phyloP scores from a whole-genome alignment of 2,888 invertebrate genomes.

The Torymus aiolomorphi region DNA sequence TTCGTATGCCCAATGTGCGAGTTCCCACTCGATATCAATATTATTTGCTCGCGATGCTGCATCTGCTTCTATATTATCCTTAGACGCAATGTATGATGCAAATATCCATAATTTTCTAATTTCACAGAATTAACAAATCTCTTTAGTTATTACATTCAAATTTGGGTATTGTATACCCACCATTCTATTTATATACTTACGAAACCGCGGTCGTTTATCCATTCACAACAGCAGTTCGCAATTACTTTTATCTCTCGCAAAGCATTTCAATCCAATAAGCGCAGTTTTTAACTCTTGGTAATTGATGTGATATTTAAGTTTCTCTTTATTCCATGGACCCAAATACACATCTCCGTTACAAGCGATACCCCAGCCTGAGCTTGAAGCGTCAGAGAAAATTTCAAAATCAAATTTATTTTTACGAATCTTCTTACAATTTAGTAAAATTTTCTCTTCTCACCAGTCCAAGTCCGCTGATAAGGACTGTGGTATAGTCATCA shows the following conservation, averaged over 20 bases:
- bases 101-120: constrained; percentile 29
- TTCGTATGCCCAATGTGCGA: not conserved
- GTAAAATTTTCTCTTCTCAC: not conserved
- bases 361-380: too few species aligned
- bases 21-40: constrained; percentile 50
- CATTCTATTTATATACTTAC: too few species aligned
- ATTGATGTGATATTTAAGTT: not conserved
- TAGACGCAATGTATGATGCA: constrained; percentile 39
- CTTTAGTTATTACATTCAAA: not conserved
- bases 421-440: not conserved
- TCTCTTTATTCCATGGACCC: too few species aligned
- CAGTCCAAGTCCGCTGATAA: not conserved
- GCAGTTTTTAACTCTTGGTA: not conserved
- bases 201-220: too few species aligned
- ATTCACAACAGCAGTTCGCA: too few species aligned
- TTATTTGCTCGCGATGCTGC: constrained; percentile 34
- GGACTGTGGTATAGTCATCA: not conserved
- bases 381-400: not conserved
- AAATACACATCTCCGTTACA: too few species aligned
- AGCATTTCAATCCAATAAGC: not conserved
- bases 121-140: not conserved
- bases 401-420: not conserved
- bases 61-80: constrained; percentile 36
- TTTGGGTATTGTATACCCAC: not conserved
- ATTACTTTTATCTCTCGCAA: too few species aligned